Evolutionary conservation across 1,140 invertebrate genomes (phyloP), one percentile per base, ranked within the genome.

Genomic region (Diorhabda elongata): DNA sequence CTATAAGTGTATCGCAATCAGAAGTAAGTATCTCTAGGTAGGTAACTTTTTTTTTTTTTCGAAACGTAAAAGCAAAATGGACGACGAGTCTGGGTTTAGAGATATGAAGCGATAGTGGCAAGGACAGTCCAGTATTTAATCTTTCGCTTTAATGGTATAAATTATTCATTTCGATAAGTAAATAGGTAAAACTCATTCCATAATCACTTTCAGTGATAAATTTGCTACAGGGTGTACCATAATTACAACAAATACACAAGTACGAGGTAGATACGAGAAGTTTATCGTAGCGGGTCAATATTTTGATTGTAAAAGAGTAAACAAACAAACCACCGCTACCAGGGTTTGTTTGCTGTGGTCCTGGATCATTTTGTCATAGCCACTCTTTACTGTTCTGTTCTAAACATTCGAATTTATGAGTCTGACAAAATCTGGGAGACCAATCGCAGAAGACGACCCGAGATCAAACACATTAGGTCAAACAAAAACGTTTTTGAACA

Each of bases 141-240:
- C 71, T 72, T 70, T 68, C 61, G 67, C 71, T 67, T 74, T 74
- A 74, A 74, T 74, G 73, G 73, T 74, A 72, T 74, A 74, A 74
- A 74, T 74, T 74, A 74, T 74, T 72, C 70, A 74, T 63, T 69
- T 69, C 69, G 73, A 74, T 74, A 74, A 74, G 69, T 71, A 71
- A 74, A 72, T 74, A 74, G 73, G 73, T 74, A 72, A 74, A 74
- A 74, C 71, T 74, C 73, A 74, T 74, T 74, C 67, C 68, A 74
- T 74, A 74, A 74, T 74, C 73, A 63, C 68, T 62, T 73, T 67
- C 68, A 65, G 43, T 57, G 63, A 64, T 64, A 64, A 64, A 44
- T 45, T 47, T 45, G 11, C 44, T 64, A 66, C 58, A 66, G 56
- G 64, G 47, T 52, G 47, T 52, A 52, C 47, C n/a, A 52, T 52